Evolutionary conservation across 2,113 vertebrate genomes (phyloP), one percentile per base, ranked within the genome.

Genomic region (Oreotrochilus melanogaster): DNA sequence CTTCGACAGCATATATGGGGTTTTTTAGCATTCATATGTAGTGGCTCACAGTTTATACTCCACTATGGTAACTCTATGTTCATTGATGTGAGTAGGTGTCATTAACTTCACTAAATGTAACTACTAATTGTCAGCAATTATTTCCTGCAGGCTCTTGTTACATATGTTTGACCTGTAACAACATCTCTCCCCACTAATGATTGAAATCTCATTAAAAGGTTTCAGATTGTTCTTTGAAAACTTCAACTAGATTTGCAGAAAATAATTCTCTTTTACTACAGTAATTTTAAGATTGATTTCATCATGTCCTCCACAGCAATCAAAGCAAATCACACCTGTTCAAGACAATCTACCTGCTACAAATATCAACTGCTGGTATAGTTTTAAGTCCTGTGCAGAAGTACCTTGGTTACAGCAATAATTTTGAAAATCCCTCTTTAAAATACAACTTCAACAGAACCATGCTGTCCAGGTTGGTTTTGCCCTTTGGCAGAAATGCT

Each of bases 1-100:
- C 82, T 50, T 50, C 67, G 14, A 67, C 19, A 4, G 19, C 31
- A 9, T 30, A 17, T 11, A 10, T 7, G 7, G 18, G 1, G 0
- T 14, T 9, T 25, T 45, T 31, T 47, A 67, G 42, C 37, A 86
- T 43, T 28, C 14, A 33, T 6, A 43, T 8, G 9, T 47, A 74
- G 60, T 3, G 6, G 21, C 35, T 67, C 39, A 65, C 37, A 70
- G 45, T 5, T 43, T n/a, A 17, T 25, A 31, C 65, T 65, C 18
- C 21, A 35, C 35, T 35, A 56, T 10, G 14, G 33, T 48, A 84
- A 48, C 45, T 54, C 21, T 3, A 28, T 9, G 12, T 50, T 83
- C 51, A 61, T 28, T 48, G 8, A 61, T 33, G 24, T 16, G 18
- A 73, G 58, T 5, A 0, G 56, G 30, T 9, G n/a, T 60, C 51